Percentiles rank a stretch among this genome's conserved stretches.
Evolutionary conservation across 2,888 invertebrate genomes (phyloP).

Genomic region (Meta bourneti): DNA sequence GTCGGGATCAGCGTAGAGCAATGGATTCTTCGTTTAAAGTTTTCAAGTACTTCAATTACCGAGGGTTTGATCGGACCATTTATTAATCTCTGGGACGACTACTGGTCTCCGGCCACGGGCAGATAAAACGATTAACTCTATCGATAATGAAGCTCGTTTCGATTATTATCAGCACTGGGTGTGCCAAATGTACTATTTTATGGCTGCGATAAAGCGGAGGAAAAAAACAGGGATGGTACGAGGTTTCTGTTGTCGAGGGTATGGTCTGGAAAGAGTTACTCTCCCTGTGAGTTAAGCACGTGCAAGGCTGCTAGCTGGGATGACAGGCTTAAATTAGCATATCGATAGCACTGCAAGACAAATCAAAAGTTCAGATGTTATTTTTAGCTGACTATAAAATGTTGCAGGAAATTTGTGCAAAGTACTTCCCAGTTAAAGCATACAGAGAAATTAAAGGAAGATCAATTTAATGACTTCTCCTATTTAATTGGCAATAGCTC

Average conservation of each 20-base stretch:
- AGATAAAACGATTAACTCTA: slow-evolving; percentile 9
- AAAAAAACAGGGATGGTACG: background rate
- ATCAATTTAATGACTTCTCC: no score
- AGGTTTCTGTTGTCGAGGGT: no score
- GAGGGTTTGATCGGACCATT: slow-evolving; percentile 14
- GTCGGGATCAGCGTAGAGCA: background rate
- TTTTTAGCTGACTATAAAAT: no score
- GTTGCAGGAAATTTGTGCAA: no score
- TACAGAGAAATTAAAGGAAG: no score
- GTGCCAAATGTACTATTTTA: slow-evolving; percentile 14
- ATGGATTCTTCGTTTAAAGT: background rate
- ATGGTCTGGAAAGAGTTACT: background rate
- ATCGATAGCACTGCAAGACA: no score
- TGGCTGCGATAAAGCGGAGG: background rate
- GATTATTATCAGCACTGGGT: slow-evolving; percentile 25
- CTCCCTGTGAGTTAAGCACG: background rate
- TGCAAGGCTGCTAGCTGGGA: no score
- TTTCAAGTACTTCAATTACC: slow-evolving; percentile 12
- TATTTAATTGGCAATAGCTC: no score
- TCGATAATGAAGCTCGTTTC: slow-evolving; percentile 22
- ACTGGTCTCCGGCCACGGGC: background rate
- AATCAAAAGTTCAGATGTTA: no score
- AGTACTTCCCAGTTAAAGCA: no score
- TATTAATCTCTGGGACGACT: slow-evolving; percentile 40
- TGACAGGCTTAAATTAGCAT: no score